phyloP scores from a whole-genome alignment of 1,140 invertebrate genomes.

The Pantala flavescens region DNA sequence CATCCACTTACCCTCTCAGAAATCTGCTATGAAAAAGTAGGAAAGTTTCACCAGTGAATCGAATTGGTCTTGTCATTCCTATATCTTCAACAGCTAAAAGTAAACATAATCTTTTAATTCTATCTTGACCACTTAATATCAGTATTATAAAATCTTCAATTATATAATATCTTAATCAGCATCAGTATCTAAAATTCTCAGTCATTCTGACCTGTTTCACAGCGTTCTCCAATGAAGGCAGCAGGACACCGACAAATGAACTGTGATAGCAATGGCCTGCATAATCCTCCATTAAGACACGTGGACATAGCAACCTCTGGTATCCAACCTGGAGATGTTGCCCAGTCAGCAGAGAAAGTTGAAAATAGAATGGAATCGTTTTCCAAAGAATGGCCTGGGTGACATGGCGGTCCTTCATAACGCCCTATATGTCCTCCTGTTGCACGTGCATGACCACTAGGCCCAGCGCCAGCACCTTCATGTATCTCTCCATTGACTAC shows the following conservation, averaged over 20 bases:
- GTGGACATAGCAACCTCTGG: slow-evolving; percentile 40
- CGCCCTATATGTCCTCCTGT: slow-evolving; percentile 41
- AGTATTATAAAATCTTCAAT: slow-evolving; percentile 11
- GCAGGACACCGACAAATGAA: slow-evolving; percentile 59
- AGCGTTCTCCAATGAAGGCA: slow-evolving; percentile 55
- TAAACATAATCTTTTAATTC: slow-evolving; percentile 1
- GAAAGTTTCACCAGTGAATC: slow-evolving; percentile 52
- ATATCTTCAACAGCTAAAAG: slow-evolving; percentile 34
- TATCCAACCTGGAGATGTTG: not conserved
- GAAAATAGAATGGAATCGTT: not conserved
- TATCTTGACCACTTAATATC: slow-evolving; percentile 3
- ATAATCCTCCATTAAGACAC: slow-evolving; percentile 64
- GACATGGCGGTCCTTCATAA: slow-evolving; percentile 61
- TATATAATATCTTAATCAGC: not conserved
- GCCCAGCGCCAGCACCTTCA: slow-evolving; percentile 33
- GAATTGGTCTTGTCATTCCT: slow-evolving; percentile 43
- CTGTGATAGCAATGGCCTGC: slow-evolving; percentile 57
- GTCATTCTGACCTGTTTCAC: slow-evolving; percentile 54
- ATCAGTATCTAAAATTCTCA: slow-evolving; percentile 16
- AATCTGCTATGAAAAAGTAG: slow-evolving; percentile 51
- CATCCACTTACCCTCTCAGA: slow-evolving; percentile 41
- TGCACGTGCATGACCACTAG: slow-evolving; percentile 34
- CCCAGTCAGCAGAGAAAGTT: not conserved
- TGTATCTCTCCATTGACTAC: slow-evolving; percentile 62
- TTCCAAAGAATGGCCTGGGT: slow-evolving; percentile 22